These are phyloP conservation scores for Trissolcus basalis DNA, from an alignment of 1,140 invertebrate species.

Conservation along the genomic window DNA sequence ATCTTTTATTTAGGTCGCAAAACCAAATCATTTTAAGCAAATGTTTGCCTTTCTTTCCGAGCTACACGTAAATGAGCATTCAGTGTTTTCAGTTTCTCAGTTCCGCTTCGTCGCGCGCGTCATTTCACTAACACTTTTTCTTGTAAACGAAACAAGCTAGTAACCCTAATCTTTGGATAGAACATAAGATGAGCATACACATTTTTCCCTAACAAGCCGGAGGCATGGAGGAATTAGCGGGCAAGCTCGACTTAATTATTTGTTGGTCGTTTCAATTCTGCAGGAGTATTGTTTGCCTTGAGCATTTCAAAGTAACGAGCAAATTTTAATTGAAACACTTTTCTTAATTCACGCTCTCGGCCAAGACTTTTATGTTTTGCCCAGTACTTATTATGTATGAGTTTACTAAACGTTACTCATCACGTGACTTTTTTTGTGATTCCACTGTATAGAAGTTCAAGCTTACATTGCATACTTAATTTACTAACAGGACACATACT, in stretches of 20 bases:
- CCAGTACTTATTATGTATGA: conserved; percentile 1
- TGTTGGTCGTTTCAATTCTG: conserved; percentile 28
- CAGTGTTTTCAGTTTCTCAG: conserved; percentile 16
- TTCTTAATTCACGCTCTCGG: background rate
- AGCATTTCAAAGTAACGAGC: conserved; percentile 3
- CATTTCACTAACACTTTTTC: conserved; percentile 26
- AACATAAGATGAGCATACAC: conserved; percentile 40
- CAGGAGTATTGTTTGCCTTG: background rate
- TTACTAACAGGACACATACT: too few relatives aligned
- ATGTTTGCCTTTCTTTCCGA: conserved; percentile 48
- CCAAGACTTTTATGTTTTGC: conserved; percentile 7
- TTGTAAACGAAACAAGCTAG: conserved; percentile 14
- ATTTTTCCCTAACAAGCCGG: conserved; percentile 23
- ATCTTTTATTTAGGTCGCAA: conserved; percentile 36
- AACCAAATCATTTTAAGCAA: conserved; percentile 48
- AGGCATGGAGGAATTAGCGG: conserved; percentile 14
- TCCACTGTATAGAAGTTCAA: too few relatives aligned
- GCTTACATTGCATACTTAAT: too few relatives aligned
- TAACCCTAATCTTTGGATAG: conserved; percentile 30
- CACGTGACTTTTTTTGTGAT: too few relatives aligned
- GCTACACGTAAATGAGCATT: conserved; percentile 38
- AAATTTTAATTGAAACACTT: conserved; percentile 24
- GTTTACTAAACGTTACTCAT: background rate
- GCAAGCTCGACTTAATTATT: conserved; percentile 27
- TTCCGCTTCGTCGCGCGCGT: conserved; percentile 22